Conservation (phyloP, 2,888 invertebrate genomes). For the Dryococelus australis region DNA sequence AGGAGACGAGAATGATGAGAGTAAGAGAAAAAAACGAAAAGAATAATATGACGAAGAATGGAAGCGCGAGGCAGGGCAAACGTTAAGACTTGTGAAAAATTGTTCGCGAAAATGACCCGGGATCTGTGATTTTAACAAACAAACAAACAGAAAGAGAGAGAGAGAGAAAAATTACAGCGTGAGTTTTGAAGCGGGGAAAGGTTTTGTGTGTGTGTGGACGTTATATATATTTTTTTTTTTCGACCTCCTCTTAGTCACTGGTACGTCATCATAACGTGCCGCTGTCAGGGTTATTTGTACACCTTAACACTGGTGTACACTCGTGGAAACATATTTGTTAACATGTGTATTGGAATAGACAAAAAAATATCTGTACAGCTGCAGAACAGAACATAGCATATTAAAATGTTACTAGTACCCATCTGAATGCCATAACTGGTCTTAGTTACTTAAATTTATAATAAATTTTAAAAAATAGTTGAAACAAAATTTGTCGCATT, state of each 20-base stretch:
- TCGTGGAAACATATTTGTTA: slow-evolving; percentile 17
- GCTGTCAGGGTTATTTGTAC: slow-evolving; percentile 20
- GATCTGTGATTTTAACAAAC: slow-evolving; percentile 29
- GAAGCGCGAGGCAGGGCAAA: neutral
- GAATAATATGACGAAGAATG: neutral
- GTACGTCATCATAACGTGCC: slow-evolving; percentile 24
- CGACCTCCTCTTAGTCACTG: slow-evolving; percentile 4
- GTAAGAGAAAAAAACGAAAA: neutral
- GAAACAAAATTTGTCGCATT: too few species aligned
- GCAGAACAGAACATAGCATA: too few species aligned
- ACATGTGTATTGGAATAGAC: neutral
- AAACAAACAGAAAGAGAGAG: neutral
- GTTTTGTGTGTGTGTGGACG: neutral
- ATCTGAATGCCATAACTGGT: too few species aligned
- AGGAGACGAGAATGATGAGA: slow-evolving; percentile 19
- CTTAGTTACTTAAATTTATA: too few species aligned
- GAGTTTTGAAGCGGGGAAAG: neutral
- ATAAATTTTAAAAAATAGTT: too few species aligned
- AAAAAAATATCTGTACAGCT: too few species aligned
- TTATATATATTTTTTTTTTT: neutral
- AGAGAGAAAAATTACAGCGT: neutral
- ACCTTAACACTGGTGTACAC: slow-evolving; percentile 24
- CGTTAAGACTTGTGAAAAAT: slow-evolving; percentile 37
- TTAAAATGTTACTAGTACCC: too few species aligned
- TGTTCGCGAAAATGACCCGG: slow-evolving; percentile 39